Evolutionary conservation across 2,113 vertebrate species (phyloP).

Genomic region (Cettia cetti): DNA sequence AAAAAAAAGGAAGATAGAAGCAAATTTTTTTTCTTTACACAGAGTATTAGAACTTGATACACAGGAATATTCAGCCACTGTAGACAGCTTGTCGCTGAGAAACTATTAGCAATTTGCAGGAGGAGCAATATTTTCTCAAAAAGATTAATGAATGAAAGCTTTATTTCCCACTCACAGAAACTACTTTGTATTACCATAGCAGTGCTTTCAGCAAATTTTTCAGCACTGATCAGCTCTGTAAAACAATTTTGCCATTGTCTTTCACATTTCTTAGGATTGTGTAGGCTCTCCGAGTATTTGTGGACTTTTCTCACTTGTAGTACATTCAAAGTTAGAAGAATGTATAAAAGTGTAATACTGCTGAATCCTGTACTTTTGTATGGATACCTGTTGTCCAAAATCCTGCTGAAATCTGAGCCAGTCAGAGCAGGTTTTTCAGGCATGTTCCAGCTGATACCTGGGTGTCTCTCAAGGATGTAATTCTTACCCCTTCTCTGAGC

Average conservation of each 20-base stretch:
- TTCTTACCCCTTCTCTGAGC: neutral
- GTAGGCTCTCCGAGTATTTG: neutral
- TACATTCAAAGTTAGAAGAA: neutral
- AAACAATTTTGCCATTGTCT: neutral
- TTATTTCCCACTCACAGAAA: neutral
- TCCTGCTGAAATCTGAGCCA: neutral
- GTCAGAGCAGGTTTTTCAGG: neutral
- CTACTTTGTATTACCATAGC: neutral
- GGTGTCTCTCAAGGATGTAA: accelerated
- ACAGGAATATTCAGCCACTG: neutral
- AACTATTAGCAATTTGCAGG: neutral
- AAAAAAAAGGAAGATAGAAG: neutral
- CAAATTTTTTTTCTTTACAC: too few species aligned
- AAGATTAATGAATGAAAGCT: neutral
- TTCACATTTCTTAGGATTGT: neutral
- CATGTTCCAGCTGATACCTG: neutral
- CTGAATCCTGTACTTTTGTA: neutral
- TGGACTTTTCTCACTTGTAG: neutral
- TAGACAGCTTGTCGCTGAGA: neutral
- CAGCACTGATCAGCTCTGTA: neutral
- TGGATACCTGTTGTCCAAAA: accelerated
- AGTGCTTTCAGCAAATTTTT: neutral
- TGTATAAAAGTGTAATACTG: neutral
- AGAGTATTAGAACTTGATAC: neutral
- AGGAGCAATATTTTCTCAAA: neutral